Evolutionary conservation across 2,888 invertebrate species (phyloP).

Genomic region (Emmelina monodactyla): DNA sequence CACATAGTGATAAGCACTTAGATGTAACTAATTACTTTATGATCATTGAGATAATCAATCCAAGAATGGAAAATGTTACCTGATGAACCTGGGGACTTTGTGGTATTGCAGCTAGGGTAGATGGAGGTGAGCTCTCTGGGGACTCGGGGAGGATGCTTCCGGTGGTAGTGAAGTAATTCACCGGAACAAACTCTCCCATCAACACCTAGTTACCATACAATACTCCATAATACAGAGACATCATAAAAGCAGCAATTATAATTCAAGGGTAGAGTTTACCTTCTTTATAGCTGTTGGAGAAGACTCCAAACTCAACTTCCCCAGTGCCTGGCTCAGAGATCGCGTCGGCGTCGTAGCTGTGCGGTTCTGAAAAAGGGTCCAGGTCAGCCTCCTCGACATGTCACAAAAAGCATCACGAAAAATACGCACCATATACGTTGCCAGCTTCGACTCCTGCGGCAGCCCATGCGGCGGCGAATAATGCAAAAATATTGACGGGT

Average conservation of each 20-base stretch:
- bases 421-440: conserved; percentile 80
- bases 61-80: conserved; percentile 23
- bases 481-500: conserved; percentile 73
- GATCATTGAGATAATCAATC: background rate
- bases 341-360: conserved; percentile 35
- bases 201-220: conserved; percentile 24
- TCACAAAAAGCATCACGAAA: background rate
- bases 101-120: conserved; percentile 23
- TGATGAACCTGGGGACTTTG: conserved; percentile 45
- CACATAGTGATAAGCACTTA: no score
- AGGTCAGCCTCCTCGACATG: background rate
- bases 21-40: background rate
- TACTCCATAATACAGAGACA: conserved; percentile 1
- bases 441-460: conserved; percentile 85
- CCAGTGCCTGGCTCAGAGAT: conserved; percentile 35
- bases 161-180: conserved; percentile 36
- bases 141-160: conserved; percentile 37
- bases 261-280: conserved; percentile 20
- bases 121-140: conserved; percentile 38
- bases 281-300: conserved; percentile 39
- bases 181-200: conserved; percentile 45
- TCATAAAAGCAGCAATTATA: background rate
- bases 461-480: conserved; percentile 76
- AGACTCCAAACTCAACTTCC: conserved; percentile 38
- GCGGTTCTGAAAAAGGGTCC: conserved; percentile 37